Evolutionary conservation across 2,888 invertebrate genomes (phyloP), one percentile per base, ranked within the genome.

Genomic region (Metallyticus violacea): DNA sequence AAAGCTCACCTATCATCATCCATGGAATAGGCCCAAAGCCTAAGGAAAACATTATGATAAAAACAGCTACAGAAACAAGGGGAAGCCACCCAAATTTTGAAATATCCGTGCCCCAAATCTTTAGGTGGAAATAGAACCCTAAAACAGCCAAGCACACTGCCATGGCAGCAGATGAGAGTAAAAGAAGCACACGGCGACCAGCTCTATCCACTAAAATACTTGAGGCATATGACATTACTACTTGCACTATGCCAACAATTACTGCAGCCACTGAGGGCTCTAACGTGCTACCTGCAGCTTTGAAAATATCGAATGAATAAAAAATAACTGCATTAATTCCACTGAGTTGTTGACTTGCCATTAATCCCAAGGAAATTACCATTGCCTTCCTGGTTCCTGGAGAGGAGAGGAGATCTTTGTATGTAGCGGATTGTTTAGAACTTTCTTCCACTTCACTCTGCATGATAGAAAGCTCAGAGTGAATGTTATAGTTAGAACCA

Each of bases 1-100:
- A 95, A 27, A 97, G 91, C 90, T 97, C 97, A 0, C 96, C 94
- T 93, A 96, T 94, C 93, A 96, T 94, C 90, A 96, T 91, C 97
- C 97, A 97, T 0, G 97, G 97, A 79, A 97, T 95, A 0, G 97
- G 97, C 0, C 97, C 97, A 90, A 96, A 95, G 15, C 97, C 97
- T 89, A 95, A 91, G 0, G 94, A 94, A 91, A 95, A 96, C 1
- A 94, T 94, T 26, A 95, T 91, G 87, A 96, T 95, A 90, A 95
- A 96, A 0, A 95, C 89, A 0, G 95, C 93, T 85, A 96, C 92
- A 88, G 94, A 94, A 0, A 94, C 90, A 1, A 95, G 90, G 0
- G 97, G 97, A 62, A 97, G 88, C 95, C 96, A 96, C 0, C 95
- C 94, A 1, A 97, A 92, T 25, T 92, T 90, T 0, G 91, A 90